Conservation (phyloP, 2,113 vertebrate genomes). For the Cyprinodon tularosa region DNA sequence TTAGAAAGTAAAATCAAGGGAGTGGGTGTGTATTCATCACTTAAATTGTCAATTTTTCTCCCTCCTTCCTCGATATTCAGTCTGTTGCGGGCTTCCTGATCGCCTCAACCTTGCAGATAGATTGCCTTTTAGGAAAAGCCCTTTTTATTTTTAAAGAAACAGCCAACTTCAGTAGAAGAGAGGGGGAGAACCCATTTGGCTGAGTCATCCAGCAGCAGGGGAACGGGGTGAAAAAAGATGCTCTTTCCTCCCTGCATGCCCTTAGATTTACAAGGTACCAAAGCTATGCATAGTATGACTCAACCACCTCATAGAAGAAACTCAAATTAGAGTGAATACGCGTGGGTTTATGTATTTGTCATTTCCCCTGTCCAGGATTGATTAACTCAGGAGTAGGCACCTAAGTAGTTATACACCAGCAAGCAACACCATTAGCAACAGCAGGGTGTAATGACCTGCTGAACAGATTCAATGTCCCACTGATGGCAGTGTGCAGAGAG, state of each 20-base stretch:
- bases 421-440: conserved; percentile 61
- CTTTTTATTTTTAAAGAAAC: conserved; percentile 40
- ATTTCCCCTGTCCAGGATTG: conserved; percentile 28
- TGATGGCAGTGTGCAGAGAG: conserved; percentile 46
- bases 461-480: conserved; percentile 56
- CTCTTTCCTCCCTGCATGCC: conserved; percentile 27
- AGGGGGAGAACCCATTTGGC: conserved; percentile 48
- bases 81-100: conserved; percentile 31
- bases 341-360: conserved; percentile 35
- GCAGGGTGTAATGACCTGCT: conserved; percentile 59
- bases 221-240: conserved; percentile 21
- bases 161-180: conserved; percentile 52
- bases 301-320: conserved; percentile 45
- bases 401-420: conserved; percentile 55
- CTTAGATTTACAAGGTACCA: conserved; percentile 49
- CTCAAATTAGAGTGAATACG: conserved; percentile 25
- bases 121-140: conserved; percentile 63
- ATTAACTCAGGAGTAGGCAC: conserved; percentile 47
- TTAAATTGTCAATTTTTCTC: conserved; percentile 27
- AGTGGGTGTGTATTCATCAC: conserved; percentile 33
- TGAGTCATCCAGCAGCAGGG: conserved; percentile 68
- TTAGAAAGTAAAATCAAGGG: conserved; percentile 34
- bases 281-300: conserved; percentile 44
- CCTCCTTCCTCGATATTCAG: conserved; percentile 20
- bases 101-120: conserved; percentile 48